These are phyloP conservation scores for Struthidea cinerea DNA, from an alignment of 2,113 vertebrate species.

Conservation along the genomic window DNA sequence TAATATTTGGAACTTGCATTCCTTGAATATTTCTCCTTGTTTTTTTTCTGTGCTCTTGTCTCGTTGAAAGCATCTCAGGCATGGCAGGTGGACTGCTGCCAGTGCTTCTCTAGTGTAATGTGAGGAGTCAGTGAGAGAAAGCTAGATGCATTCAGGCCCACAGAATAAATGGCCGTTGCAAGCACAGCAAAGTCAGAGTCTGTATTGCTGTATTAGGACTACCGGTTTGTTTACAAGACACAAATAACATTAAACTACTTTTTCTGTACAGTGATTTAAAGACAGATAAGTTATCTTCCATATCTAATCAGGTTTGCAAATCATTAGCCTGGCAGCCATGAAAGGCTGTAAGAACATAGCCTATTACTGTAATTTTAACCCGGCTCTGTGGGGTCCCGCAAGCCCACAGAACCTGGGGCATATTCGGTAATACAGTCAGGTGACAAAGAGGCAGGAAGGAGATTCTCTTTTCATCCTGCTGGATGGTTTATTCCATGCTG, in stretches of 20 bases:
- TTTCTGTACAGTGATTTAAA: background rate
- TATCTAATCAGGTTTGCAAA: background rate
- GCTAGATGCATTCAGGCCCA: background rate
- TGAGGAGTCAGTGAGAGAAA: background rate
- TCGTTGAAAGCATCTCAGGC: background rate
- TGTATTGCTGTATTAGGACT: background rate
- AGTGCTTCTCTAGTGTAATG: background rate
- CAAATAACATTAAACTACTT: background rate
- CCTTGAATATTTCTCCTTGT: background rate
- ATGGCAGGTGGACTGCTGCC: background rate
- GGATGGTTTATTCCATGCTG: too few relatives aligned
- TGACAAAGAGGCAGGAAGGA: too few relatives aligned
- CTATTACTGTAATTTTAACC: too few relatives aligned
- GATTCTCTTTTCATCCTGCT: too few relatives aligned
- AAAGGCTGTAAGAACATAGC: background rate
- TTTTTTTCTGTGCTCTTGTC: background rate
- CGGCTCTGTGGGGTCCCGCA: too few relatives aligned
- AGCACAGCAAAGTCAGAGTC: background rate
- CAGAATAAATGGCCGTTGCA: background rate
- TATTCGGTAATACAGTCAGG: too few relatives aligned
- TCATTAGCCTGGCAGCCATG: background rate
- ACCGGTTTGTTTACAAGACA: accelerated
- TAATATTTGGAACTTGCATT: background rate
- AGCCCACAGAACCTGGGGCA: too few relatives aligned
- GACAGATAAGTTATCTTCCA: background rate